phyloP scores from a whole-genome alignment of 2,888 invertebrate genomes.

The Ptychoptera contaminata region DNA sequence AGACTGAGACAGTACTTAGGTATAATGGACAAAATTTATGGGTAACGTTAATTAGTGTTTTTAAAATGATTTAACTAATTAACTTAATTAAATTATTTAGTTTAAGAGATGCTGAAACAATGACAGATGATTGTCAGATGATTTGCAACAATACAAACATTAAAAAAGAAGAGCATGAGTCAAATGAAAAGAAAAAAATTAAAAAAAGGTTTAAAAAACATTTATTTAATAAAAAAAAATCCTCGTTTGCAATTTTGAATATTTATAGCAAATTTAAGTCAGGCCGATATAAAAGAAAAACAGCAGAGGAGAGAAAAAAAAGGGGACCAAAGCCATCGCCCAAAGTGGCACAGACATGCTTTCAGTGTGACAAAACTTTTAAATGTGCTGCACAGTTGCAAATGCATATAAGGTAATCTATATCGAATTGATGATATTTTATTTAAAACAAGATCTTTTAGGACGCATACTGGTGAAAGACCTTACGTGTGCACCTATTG shows the following conservation, averaged over 20 bases:
- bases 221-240: slow-evolving; percentile 15
- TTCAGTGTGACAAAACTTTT: slow-evolving; percentile 41
- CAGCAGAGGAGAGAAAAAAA: slow-evolving; percentile 39
- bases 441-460: slow-evolving; percentile 13
- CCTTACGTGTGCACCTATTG: slow-evolving; percentile 41
- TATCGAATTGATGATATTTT: background rate
- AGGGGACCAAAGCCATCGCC: slow-evolving; percentile 44
- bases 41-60: slow-evolving; percentile 14
- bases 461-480: slow-evolving; percentile 44
- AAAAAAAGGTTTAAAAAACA: slow-evolving; percentile 13
- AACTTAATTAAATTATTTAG: slow-evolving; percentile 20
- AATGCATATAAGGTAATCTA: slow-evolving; percentile 37
- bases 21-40: slow-evolving; percentile 24
- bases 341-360: slow-evolving; percentile 39
- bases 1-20: slow-evolving; percentile 41
- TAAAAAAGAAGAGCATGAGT: slow-evolving; percentile 11
- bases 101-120: slow-evolving; percentile 37
- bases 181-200: slow-evolving; percentile 13
- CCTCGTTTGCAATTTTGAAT: slow-evolving; percentile 26
- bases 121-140: slow-evolving; percentile 33
- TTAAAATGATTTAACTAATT: no score
- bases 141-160: background rate
- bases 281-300: slow-evolving; percentile 37
- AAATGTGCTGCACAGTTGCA: slow-evolving; percentile 44
- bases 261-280: slow-evolving; percentile 19